phyloP scores from a whole-genome alignment of 2,888 invertebrate genomes.

The Venustoraphidia nigricollis region DNA sequence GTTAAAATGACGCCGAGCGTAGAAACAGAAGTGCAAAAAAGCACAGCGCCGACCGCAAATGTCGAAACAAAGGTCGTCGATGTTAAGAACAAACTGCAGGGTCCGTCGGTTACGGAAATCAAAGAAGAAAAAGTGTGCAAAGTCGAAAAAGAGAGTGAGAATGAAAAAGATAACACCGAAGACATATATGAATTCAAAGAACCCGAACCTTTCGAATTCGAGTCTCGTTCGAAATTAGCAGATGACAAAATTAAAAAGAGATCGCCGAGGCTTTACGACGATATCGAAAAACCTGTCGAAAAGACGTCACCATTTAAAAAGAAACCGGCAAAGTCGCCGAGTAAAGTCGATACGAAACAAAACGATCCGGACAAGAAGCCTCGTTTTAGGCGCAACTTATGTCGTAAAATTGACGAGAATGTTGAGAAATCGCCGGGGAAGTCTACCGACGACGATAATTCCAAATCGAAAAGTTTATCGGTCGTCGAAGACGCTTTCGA shows the following conservation, averaged over 20 bases:
- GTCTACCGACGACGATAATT: constrained; percentile 10
- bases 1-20: constrained; percentile 32
- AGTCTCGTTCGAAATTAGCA: constrained; percentile 35
- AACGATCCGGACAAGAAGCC: constrained; percentile 15
- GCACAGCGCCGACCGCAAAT: too few relatives aligned
- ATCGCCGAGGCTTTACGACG: constrained; percentile 24
- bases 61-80: too few relatives aligned
- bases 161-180: constrained; percentile 20
- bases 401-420: constrained; percentile 12
- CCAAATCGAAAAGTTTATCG: constrained; percentile 14
- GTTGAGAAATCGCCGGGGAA: constrained; percentile 9
- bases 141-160: background rate
- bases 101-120: too few relatives aligned
- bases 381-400: constrained; percentile 13
- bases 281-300: constrained; percentile 17
- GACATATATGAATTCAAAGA: constrained; percentile 84
- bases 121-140: too few relatives aligned
- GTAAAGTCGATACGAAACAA: constrained; percentile 13
- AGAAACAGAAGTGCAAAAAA: too few relatives aligned
- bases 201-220: constrained; percentile 76
- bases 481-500: constrained; percentile 30
- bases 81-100: too few relatives aligned
- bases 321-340: constrained; percentile 17
- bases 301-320: constrained; percentile 20
- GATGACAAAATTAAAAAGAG: constrained; percentile 25